These are phyloP conservation scores for Anastrepha obliqua DNA, from an alignment of 1,140 invertebrate genomes.

Conservation along the genomic window DNA sequence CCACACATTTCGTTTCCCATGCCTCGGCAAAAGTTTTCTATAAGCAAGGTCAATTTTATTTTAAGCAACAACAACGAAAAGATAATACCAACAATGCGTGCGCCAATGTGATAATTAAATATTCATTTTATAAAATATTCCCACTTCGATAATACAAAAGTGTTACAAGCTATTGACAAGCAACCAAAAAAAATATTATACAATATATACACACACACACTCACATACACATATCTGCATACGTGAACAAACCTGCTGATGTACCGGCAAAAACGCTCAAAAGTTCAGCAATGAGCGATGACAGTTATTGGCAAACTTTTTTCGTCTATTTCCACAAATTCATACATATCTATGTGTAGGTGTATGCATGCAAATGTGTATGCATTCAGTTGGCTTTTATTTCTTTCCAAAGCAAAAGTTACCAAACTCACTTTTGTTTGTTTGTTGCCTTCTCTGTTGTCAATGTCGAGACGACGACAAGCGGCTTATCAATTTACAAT, in stretches of 20 bases:
- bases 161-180: constrained; percentile 11
- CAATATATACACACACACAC: background rate
- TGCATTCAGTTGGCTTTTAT: background rate
- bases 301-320: background rate
- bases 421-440: constrained; percentile 35
- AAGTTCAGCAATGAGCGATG: background rate
- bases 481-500: constrained; percentile 30
- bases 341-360: background rate
- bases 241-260: background rate
- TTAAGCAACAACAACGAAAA: background rate
- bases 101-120: background rate
- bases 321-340: background rate
- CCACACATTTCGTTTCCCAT: background rate
- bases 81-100: background rate
- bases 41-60: background rate
- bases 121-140: background rate
- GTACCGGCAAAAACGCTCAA: background rate
- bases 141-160: background rate
- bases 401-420: background rate
- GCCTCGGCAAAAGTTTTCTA: background rate
- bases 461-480: background rate
- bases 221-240: background rate
- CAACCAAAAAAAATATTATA: background rate
- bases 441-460: background rate
- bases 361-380: background rate